Percentiles rank a stretch among this genome's conserved stretches.
Conservation (phyloP, 1,140 invertebrate genomes). For the Microplitis mediator region DNA sequence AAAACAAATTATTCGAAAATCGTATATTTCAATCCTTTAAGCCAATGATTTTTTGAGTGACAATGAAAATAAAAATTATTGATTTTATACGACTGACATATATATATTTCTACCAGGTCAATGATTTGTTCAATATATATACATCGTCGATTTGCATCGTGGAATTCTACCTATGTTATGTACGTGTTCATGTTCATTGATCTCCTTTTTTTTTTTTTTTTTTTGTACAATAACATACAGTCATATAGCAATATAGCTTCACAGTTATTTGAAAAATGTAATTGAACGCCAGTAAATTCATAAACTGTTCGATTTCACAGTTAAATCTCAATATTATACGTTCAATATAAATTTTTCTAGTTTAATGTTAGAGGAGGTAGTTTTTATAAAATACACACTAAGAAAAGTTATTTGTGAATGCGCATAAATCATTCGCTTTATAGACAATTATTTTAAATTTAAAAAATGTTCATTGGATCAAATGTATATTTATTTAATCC, state of each 20-base stretch:
- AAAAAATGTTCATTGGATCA: no score
- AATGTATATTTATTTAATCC: no score
- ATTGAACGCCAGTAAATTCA: no score
- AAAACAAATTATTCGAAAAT: no score
- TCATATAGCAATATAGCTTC: no score
- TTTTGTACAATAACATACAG: not conserved
- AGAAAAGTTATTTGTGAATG: no score
- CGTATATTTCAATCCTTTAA: not conserved
- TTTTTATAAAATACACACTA: not conserved
- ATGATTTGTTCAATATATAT: not conserved
- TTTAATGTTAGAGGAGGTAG: not conserved
- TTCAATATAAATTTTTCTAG: not conserved
- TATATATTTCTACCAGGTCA: not conserved
- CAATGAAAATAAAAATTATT: not conserved
- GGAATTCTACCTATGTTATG: not conserved
- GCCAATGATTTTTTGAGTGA: not conserved
- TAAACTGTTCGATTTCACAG: no score
- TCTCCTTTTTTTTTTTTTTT: not conserved
- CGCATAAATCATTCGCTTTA: no score
- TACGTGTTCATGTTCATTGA: not conserved
- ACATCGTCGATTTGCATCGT: slow-evolving; percentile 9
- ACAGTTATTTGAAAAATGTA: no score
- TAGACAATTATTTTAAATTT: no score
- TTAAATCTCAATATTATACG: no score
- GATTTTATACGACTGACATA: not conserved